Base-by-base conservation (phyloP, 2,113 vertebrate genomes). In the Cryptotis parvus region DNA sequence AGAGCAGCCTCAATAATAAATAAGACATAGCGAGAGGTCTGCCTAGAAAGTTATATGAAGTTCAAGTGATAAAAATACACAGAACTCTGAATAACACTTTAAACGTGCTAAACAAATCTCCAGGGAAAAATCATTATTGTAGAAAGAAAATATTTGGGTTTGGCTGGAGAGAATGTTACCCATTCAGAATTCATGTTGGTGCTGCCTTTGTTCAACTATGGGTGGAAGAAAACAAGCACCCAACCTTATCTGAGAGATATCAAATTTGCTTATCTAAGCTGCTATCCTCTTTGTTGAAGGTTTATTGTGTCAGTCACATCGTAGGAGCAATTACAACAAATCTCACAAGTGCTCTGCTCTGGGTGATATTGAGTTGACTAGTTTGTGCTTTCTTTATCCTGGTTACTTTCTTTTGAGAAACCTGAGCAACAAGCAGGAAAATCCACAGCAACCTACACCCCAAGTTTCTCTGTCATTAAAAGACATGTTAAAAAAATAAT, bases 321-420 rank as follows among this genome's bases (percentile, higher is more conserved):
- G 70, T 82, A 39, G 43, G 70, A 79, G 74, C 1, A 4, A 93
- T 79, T 41, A 70, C 31, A 55, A 74, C 31, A 92, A 78, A 84
- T 73, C 41, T 61, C 85, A 45, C 41, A 83, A 83, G 70, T 68
- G 61, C 43, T 49, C 70, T 68, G 61, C 43, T 49, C 70, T 52
- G 3, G 1, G 16, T 26, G 35, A 72, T 70, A 4, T 35, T 37
- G 31, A 85, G 49, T 75, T 31, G 65, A 12, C 14, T 69, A 6
- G 37, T 45, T 49, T 74, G n/a, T 55, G 55, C 20, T 52, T 87
- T 52, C 31, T 75, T 85, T 11, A 7, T 11, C 20, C 58, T 39
- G n/a, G 58, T 55, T 85, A 73, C 24, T 72, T 94, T 91, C 52
- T 16, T 85, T 39, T 90, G 41, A 87, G 87, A 91, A 84, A 84